phyloP scores from a whole-genome alignment of 1,140 invertebrate species.

The Dolichoris vasculosae region DNA sequence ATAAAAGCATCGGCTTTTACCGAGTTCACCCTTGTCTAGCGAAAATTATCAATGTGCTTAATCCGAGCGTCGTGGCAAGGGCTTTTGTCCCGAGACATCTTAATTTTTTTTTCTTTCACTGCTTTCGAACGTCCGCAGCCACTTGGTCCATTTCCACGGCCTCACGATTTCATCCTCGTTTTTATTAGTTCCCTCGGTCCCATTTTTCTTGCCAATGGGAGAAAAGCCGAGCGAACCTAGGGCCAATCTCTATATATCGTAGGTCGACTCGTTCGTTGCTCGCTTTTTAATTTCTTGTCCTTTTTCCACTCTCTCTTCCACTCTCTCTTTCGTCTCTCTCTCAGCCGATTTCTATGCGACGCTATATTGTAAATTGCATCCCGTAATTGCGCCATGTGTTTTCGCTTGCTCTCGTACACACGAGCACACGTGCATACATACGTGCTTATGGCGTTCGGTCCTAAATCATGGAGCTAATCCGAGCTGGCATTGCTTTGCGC shows the following conservation, averaged over 20 bases:
- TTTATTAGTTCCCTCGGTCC: constrained; percentile 28
- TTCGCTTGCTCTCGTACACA: background rate
- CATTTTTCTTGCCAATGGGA: constrained; percentile 7
- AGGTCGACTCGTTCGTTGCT: background rate
- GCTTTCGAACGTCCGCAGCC: background rate
- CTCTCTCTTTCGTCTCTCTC: no score
- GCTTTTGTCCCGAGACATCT: constrained; percentile 1
- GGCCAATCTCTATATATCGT: constrained; percentile 2
- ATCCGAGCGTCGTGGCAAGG: background rate
- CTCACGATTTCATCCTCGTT: constrained; percentile 6
- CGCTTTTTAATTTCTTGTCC: constrained; percentile 35
- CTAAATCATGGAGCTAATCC: constrained; percentile 46
- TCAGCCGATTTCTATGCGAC: background rate
- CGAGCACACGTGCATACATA: background rate
- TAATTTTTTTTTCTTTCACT: constrained; percentile 8
- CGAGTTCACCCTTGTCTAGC: background rate
- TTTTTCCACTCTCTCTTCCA: background rate
- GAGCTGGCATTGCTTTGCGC: background rate
- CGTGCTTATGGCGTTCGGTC: constrained; percentile 1
- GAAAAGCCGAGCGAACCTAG: background rate
- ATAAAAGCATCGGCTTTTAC: background rate
- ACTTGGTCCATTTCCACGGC: constrained; percentile 37
- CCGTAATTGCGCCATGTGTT: constrained; percentile 40
- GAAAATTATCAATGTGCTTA: constrained; percentile 28
- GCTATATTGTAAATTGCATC: background rate